Conservation (phyloP, 2,888 invertebrate species). For the Torymus tubicola region DNA sequence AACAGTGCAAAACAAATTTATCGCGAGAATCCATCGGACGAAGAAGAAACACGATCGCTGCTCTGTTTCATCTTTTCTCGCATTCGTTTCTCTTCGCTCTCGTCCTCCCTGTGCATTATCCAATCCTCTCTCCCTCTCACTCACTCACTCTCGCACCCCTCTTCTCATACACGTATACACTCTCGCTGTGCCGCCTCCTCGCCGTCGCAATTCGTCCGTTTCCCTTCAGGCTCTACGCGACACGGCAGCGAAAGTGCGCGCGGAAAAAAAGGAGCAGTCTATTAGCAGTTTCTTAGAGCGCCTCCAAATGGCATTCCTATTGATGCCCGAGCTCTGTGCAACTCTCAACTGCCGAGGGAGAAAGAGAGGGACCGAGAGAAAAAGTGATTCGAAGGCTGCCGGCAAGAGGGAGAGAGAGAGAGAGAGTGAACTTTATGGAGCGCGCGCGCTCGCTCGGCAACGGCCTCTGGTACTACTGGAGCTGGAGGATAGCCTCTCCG, state of each 20-base stretch:
- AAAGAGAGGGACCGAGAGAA: background rate
- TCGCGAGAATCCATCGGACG: constrained; percentile 6
- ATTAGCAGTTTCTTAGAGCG: constrained; percentile 75
- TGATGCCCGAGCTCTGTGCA: constrained; percentile 65
- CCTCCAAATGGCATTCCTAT: constrained; percentile 73
- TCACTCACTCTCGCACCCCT: background rate
- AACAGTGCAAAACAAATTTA: constrained; percentile 13
- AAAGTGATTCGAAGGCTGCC: constrained; percentile 33
- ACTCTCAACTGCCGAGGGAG: constrained; percentile 4
- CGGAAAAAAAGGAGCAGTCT: constrained; percentile 61
- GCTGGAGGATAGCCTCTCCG: constrained; percentile 26
- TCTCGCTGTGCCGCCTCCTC: background rate
- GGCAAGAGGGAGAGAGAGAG: constrained; percentile 23
- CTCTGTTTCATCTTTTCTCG: constrained; percentile 43
- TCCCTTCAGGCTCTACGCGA: background rate
- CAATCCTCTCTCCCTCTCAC: background rate
- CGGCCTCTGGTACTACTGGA: constrained; percentile 61
- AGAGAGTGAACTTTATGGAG: constrained; percentile 71
- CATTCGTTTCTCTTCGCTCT: constrained; percentile 16
- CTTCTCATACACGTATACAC: background rate
- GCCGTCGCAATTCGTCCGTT: constrained; percentile 14
- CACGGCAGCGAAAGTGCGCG: constrained; percentile 20
- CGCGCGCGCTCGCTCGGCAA: constrained; percentile 65
- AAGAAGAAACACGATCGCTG: constrained; percentile 24
- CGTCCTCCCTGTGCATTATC: background rate